Evolutionary conservation across 2,888 invertebrate genomes (phyloP).

Genomic region (Arctia plantaginis): DNA sequence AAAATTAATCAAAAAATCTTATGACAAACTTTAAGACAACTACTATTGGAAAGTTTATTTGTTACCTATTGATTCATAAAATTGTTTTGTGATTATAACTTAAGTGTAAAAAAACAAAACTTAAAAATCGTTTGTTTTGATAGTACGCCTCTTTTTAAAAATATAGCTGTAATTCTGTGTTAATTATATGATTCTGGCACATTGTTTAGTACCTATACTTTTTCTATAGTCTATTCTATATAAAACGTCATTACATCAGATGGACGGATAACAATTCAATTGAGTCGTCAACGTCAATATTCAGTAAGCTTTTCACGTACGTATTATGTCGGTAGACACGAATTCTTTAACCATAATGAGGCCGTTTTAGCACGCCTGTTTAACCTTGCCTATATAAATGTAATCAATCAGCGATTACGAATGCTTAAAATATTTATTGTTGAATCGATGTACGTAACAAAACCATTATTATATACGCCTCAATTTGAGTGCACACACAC

Average conservation of each 20-base stretch:
- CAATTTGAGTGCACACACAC: background rate
- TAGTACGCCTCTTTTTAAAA: too few relatives aligned
- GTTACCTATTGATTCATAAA: too few relatives aligned
- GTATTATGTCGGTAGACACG: background rate
- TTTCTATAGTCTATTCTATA: background rate
- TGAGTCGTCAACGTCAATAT: background rate
- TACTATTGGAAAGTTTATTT: too few relatives aligned
- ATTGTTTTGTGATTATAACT: too few relatives aligned
- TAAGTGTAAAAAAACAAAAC: too few relatives aligned
- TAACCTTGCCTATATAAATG: background rate
- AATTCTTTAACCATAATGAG: background rate
- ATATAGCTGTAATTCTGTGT: too few relatives aligned
- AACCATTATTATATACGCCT: background rate
- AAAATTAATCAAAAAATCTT: too few relatives aligned
- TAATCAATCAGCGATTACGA: background rate
- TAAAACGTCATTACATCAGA: background rate
- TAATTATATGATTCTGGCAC: too few relatives aligned
- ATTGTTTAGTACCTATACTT: too few relatives aligned
- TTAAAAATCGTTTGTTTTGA: too few relatives aligned
- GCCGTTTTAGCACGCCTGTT: background rate
- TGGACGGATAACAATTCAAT: constrained; percentile 3
- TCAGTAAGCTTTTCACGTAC: constrained; percentile 1
- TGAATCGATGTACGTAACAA: background rate
- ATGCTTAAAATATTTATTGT: background rate
- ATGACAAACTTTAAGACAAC: too few relatives aligned